phyloP scores from a whole-genome alignment of 1,140 invertebrate species.

The Thalassaphorura encarpata region DNA sequence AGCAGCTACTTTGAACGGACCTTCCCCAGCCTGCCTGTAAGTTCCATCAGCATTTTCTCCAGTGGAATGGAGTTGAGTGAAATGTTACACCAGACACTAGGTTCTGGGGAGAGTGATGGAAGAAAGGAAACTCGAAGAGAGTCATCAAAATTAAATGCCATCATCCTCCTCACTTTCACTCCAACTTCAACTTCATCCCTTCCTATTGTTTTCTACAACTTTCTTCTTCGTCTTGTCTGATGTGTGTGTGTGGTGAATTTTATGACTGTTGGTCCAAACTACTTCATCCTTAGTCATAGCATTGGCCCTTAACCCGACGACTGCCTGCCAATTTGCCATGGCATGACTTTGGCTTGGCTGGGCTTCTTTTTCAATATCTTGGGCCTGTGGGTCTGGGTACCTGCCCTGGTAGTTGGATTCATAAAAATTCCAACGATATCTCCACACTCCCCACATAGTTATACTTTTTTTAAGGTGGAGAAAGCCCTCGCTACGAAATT shows the following conservation, averaged over 20 bases:
- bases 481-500: too few relatives aligned
- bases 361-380: too few relatives aligned
- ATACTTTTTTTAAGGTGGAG: too few relatives aligned
- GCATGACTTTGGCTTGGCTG: not conserved
- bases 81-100: not conserved
- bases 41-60: not conserved
- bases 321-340: not conserved
- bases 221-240: not conserved
- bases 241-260: not conserved
- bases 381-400: too few relatives aligned
- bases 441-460: too few relatives aligned
- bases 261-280: not conserved
- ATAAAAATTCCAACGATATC: too few relatives aligned
- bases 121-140: not conserved
- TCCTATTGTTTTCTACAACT: constrained; percentile 2
- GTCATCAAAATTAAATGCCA: constrained; percentile 25
- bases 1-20: too few relatives aligned
- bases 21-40: too few relatives aligned
- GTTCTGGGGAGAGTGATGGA: not conserved
- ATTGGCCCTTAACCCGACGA: not conserved
- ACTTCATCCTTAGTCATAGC: not conserved
- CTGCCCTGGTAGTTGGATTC: too few relatives aligned
- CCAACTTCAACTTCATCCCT: not conserved
- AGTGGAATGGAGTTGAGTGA: not conserved
- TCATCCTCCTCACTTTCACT: constrained; percentile 7